Base-by-base conservation (phyloP, 2,797 vertebrate genomes). In the Brotula barbata region DNA sequence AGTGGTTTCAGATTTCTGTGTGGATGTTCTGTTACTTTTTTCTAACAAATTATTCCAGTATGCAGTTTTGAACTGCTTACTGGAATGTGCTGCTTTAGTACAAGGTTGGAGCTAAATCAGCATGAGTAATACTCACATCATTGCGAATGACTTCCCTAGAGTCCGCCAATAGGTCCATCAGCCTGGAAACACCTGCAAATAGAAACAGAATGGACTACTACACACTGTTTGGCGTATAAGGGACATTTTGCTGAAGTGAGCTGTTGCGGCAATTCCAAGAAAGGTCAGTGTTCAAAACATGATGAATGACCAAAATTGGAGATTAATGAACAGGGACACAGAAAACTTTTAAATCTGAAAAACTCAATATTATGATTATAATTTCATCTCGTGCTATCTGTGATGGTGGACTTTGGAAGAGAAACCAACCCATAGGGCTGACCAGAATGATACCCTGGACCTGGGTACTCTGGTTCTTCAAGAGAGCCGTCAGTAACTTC, bases 61-160 rank as follows among this genome's bases (percentile, higher is more conserved):
- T n/a, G n/a, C n/a, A n/a, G n/a, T n/a, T n/a, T n/a, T n/a, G n/a
- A n/a, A n/a, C n/a, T n/a, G n/a, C n/a, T n/a, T n/a, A 33, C 9
- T 11, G 31, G 31, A 33, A 15, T n/a, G 3, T 14, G 37, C 37
- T 33, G 11, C 8, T 23, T 15, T n/a, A 40, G 22, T 40, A 21
- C 3, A 17, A 41, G 52, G 25, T 1, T 0, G 15, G 14, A 62
- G 19, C 12, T 39, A 34, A 41, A 31, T 12, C 6, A 41, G 6
- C 28, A 10, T 12, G 15, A 22, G 3, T 23, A 17, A 23, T 21
- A 91, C 96, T 94, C 76, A 99, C 97, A 77, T 99, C 97, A 62
- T 99, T 99, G 37, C 97, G 92, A 78, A 99, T 99, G 0, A 99
- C 96, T 86, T 99, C 97, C 88, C 97, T 93, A 2, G 97, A 97